phyloP scores from a whole-genome alignment of 2,888 invertebrate species.

The Epistrophella euchroma region DNA sequence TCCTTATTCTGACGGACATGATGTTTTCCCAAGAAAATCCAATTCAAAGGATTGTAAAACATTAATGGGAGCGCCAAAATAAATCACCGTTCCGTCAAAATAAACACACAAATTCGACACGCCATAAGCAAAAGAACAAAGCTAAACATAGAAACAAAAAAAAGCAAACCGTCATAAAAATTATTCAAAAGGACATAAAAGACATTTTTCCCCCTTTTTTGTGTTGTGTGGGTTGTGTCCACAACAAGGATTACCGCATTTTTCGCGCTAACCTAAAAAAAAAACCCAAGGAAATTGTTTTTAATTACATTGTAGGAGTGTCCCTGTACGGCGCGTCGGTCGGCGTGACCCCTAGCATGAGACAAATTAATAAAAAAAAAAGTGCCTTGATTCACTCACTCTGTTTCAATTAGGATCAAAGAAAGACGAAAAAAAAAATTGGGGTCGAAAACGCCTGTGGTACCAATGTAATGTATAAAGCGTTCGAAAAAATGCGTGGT shows the following conservation, averaged over 20 bases:
- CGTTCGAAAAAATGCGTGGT: slow-evolving; percentile 44
- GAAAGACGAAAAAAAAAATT: slow-evolving; percentile 27
- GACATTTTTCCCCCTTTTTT: slow-evolving; percentile 20
- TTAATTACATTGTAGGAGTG: slow-evolving; percentile 59
- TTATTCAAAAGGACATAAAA: slow-evolving; percentile 58
- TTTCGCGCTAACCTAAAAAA: slow-evolving; percentile 8
- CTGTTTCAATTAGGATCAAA: slow-evolving; percentile 73
- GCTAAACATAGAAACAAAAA: slow-evolving; percentile 1
- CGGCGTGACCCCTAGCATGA: slow-evolving; percentile 36
- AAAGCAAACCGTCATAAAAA: slow-evolving; percentile 19
- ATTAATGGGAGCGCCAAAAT: slow-evolving; percentile 41
- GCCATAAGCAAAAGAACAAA: slow-evolving; percentile 41
- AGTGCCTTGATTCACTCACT: slow-evolving; percentile 68
- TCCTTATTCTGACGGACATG: slow-evolving; percentile 46
- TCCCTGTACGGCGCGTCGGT: neutral
- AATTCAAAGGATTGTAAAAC: slow-evolving; percentile 9
- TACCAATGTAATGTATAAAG: neutral
- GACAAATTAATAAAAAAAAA: slow-evolving; percentile 66
- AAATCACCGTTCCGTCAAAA: slow-evolving; percentile 66
- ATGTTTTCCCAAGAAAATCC: slow-evolving; percentile 13
- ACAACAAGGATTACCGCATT: slow-evolving; percentile 60
- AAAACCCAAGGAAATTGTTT: slow-evolving; percentile 59
- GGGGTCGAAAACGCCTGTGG: slow-evolving; percentile 43
- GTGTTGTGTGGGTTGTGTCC: slow-evolving; percentile 25
- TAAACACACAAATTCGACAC: slow-evolving; percentile 61